phyloP scores from a whole-genome alignment of 64 coral and sea anemone species.

The Stichodactyla helianthus region DNA sequence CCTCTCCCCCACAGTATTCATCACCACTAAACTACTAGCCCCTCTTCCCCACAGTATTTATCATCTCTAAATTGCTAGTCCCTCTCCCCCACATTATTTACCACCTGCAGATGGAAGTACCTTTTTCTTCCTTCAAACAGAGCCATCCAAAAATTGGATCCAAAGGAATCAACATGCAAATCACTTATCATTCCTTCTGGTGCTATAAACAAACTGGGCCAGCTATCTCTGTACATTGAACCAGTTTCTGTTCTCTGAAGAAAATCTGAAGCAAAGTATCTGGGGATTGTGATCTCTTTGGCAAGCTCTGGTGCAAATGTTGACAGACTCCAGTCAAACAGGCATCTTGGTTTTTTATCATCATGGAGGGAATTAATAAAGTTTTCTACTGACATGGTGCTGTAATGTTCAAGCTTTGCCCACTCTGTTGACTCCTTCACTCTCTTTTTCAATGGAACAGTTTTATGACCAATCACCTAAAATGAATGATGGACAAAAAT shows the following conservation, averaged over 20 bases:
- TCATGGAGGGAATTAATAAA: conserved; percentile 49
- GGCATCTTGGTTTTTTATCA: conserved; percentile 30
- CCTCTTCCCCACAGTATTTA: no score
- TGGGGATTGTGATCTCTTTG: conserved; percentile 41
- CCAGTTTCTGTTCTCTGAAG: conserved; percentile 36
- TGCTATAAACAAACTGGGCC: conserved; percentile 61
- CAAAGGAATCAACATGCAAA: conserved; percentile 58
- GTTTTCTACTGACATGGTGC: conserved; percentile 32
- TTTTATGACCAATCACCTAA: conserved; percentile 38
- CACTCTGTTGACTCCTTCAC: conserved; percentile 58
- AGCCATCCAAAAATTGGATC: conserved; percentile 66
- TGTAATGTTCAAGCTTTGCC: conserved; percentile 44
- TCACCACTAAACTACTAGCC: no score
- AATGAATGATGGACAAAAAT: background rate
- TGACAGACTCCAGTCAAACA: conserved; percentile 59
- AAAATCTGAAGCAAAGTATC: conserved; percentile 55
- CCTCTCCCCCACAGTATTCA: no score
- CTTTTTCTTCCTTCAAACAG: conserved; percentile 68
- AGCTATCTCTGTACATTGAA: conserved; percentile 46
- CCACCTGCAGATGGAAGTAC: background rate
- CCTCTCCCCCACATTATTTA: no score
- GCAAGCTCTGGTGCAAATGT: conserved; percentile 24
- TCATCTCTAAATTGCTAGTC: no score
- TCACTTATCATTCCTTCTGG: conserved; percentile 36
- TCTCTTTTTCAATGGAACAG: conserved; percentile 32